Base-by-base conservation (phyloP, 2,888 invertebrate species). In the Oxyteleia sp. region DNA sequence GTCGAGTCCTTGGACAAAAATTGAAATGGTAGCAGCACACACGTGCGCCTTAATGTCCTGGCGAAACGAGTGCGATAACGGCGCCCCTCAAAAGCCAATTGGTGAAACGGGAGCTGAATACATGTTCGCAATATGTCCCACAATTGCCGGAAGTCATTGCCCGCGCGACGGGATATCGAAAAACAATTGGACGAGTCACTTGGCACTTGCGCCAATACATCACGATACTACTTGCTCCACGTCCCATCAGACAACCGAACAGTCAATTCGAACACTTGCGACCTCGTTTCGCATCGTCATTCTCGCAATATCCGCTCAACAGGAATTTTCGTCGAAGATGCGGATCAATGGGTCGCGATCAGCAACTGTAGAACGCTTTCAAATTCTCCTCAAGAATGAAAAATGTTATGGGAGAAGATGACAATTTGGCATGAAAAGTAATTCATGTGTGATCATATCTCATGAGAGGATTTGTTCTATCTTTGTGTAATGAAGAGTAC, bases 91-190 rank as follows among this genome's bases (percentile, higher is more conserved):
- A 71, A 38, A 66, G 43, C 43, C 59, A 38, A 51, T 38, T 51
- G 45, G 61, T 11, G 49, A 81, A 84, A 76, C 71, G 59, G 80
- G 64, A 79, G 55, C 51, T 26, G 11, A 16, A 61, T 53, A 47
- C 43, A 16, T 66, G 61, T 38, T 41, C 38, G 69, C 76, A 81
- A 84, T 75, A 57, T 84, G 84, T 74, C 69, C 41, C 57, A 85
- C 86, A 85, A 87, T 85, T 85, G 78, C 80, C 87, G 88, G 87
- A 86, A 87, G 83, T 82, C 76, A 83, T 82, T 69, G 80, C 45
- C 20, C 53, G 72, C 85, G 63, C 85, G 74, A 84, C 86, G 87
- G 88, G 87, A 87, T 84, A 86, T 87, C 87, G 87, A 85, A 85
- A 85, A 86, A 87, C 79, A 87, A 88, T 87, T 75, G 83, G 57